A percentile compares a stretch with the other conserved stretches of the same genome.
These are phyloP conservation scores for Leucophora obtusa DNA, from an alignment of 2,888 invertebrate species.

Conservation along the genomic window DNA sequence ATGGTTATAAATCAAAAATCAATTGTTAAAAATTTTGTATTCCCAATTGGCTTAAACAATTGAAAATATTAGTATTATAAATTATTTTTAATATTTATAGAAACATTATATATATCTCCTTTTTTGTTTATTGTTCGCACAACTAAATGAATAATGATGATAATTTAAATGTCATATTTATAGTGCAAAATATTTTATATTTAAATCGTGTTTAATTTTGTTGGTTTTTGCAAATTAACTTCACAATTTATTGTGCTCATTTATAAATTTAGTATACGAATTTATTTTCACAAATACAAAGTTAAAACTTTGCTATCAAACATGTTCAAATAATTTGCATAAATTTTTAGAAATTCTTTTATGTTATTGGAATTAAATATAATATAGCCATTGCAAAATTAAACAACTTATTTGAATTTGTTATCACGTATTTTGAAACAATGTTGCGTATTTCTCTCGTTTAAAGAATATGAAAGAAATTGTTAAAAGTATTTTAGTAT, in stretches of 20 bases:
- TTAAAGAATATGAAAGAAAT: no score
- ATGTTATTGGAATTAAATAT: no score
- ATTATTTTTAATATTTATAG: background rate
- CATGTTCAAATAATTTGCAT: no score
- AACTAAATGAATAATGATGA: background rate
- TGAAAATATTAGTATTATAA: background rate
- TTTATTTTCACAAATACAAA: no score
- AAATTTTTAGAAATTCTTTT: no score
- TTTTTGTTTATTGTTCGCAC: background rate
- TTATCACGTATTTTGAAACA: no score
- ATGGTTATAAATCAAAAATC: constrained; percentile 13
- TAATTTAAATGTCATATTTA: background rate
- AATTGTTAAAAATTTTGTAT: constrained; percentile 1
- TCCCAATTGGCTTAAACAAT: constrained; percentile 22
- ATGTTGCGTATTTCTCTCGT: no score
- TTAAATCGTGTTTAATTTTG: background rate
- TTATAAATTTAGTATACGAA: no score
- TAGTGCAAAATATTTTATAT: background rate
- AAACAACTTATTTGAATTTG: no score
- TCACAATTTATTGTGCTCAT: background rate
- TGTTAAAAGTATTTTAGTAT: no score
- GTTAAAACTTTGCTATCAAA: no score
- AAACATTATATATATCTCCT: background rate
- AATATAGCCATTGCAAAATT: no score
- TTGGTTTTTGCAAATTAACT: background rate